Percentiles rank a stretch among this genome's conserved stretches.
phyloP scores from a whole-genome alignment of 2,888 invertebrate genomes.

The Diarsia mendica region DNA sequence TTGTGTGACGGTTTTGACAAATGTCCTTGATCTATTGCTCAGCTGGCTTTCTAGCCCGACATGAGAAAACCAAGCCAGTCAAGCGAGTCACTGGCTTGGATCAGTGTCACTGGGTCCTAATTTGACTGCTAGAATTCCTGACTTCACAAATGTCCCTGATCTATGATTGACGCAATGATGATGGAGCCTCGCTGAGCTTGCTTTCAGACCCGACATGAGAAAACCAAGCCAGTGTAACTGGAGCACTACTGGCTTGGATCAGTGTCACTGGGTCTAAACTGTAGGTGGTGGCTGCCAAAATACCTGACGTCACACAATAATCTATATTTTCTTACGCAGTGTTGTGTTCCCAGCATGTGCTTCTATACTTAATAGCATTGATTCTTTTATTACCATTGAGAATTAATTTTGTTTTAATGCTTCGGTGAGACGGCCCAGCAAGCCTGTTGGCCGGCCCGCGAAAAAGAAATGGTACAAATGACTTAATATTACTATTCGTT shows the following conservation, averaged over 20 bases:
- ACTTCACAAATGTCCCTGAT: neutral
- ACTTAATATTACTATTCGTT: neutral
- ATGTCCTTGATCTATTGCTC: neutral
- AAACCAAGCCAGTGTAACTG: neutral
- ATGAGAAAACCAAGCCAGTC: neutral
- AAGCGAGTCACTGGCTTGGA: neutral
- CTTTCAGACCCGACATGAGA: neutral
- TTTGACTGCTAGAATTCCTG: neutral
- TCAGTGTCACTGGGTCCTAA: neutral
- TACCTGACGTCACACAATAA: neutral
- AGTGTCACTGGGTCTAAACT: too few relatives aligned
- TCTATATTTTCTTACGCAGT: constrained; percentile 26
- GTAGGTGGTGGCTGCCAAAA: too few relatives aligned
- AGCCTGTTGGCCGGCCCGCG: constrained; percentile 10
- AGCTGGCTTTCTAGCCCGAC: neutral
- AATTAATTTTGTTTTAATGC: constrained; percentile 19
- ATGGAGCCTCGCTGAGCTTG: neutral
- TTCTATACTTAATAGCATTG: constrained; percentile 2
- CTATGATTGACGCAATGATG: neutral
- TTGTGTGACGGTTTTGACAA: neutral
- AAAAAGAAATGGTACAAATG: constrained; percentile 3
- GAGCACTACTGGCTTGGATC: constrained; percentile 9
- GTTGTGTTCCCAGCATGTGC: constrained; percentile 40
- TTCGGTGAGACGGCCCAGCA: constrained; percentile 24
- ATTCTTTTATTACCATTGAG: constrained; percentile 2